Evolutionary conservation across 2,113 vertebrate genomes (phyloP).

Genomic region (Sylvietta virens): DNA sequence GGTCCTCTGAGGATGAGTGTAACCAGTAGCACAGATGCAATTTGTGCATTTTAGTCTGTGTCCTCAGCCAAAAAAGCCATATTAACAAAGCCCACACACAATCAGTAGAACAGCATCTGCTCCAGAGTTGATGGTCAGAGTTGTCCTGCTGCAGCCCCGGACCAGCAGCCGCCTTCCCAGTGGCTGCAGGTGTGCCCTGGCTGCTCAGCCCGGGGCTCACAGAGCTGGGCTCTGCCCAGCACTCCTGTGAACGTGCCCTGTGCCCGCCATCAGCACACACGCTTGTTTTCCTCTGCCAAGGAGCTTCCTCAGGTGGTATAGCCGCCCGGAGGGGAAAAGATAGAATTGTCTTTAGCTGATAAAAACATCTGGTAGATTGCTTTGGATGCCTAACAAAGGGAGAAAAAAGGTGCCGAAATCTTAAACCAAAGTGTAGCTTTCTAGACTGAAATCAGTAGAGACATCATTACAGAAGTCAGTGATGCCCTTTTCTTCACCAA

Average conservation of each 20-base stretch:
- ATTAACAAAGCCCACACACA: neutral
- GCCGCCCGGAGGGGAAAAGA: neutral
- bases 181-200: neutral
- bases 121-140: neutral
- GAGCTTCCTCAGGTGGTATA: neutral
- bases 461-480: neutral
- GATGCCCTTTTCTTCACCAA: neutral
- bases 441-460: neutral
- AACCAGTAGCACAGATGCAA: neutral
- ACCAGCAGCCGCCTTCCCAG: neutral
- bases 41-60: neutral
- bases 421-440: neutral
- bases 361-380: neutral
- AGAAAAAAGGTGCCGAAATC: neutral
- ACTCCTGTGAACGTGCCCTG: neutral
- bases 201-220: fast-evolving
- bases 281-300: neutral
- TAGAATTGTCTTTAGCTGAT: neutral
- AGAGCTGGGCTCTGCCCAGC: neutral
- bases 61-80: fast-evolving
- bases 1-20: neutral
- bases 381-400: neutral
- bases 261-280: neutral
- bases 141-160: fast-evolving
- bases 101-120: neutral